Base-by-base conservation (phyloP, 2,888 invertebrate genomes). In the Chromoteleia sp. region DNA sequence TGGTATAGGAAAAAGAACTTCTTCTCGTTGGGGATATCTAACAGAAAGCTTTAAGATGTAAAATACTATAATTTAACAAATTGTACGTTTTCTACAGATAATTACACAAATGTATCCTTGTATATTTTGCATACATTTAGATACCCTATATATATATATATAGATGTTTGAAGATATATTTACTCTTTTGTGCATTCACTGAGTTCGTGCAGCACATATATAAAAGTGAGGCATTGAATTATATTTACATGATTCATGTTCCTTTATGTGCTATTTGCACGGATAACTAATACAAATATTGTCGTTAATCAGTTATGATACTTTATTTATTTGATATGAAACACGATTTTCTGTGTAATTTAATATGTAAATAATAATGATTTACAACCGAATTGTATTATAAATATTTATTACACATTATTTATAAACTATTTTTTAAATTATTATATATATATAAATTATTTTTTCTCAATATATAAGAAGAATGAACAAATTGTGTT, bases 221-320 rank as follows among this genome's bases (percentile, higher is more conserved):
- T 65, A 65, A 50, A 65, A 65, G 19, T 63, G 33, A 30, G 39
- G 21, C 39, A 65, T 65, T 65, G 65, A 65, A 65, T 65, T 52
- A 65, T 65, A 65, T 65, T 65, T 65, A 50, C 50, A 65, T 65
- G 39, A 65, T 65, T 65, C 65, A 50, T 52, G 19, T 52, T 50
- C 17, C 15, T 6, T 63, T 63, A 19, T 63, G 48, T 10, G 48
- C 17, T 33, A 19, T 33, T 33, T 33, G 17, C 48, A 15, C 17
- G 12, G 12, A 63, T 25, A 33, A 5, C 21, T 58, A 17, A 0
- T 54, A 17, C 54, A 50, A 29, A 30, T 33, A 33, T 17, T 10
- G 17, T 10, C 14, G n/a, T 50, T 50, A 50, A 50, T 50, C 58
- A 39, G 19, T 7, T 33, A 36, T 25, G 12, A 25, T 8, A 25